These are phyloP conservation scores for Nephrocerus scutellatus DNA, from an alignment of 2,888 invertebrate species.

Conservation along the genomic window DNA sequence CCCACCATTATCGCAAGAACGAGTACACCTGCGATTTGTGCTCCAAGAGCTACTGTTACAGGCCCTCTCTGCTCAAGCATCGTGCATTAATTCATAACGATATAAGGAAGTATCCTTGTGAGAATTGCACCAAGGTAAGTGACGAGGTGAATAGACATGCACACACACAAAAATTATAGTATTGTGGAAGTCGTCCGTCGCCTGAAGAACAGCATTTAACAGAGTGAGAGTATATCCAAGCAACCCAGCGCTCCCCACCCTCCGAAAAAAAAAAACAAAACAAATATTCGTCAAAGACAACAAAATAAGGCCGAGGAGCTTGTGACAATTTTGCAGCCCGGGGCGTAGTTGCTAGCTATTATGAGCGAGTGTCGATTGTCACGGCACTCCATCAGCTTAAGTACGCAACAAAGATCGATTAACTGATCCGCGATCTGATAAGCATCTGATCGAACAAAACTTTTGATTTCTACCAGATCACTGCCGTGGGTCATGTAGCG, in stretches of 20 bases:
- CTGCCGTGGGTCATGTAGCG: constrained; percentile 29
- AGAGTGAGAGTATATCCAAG: too few species aligned
- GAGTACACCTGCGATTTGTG: constrained; percentile 81
- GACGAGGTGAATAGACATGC: constrained; percentile 15
- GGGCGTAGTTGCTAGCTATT: too few species aligned
- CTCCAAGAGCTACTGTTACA: constrained; percentile 73
- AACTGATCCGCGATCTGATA: too few species aligned
- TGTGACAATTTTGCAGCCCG: too few species aligned
- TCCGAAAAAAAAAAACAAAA: constrained; percentile 22
- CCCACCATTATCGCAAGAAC: constrained; percentile 70
- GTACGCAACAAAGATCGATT: constrained; percentile 16
- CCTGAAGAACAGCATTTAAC: too few species aligned
- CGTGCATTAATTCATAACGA: constrained; percentile 74
- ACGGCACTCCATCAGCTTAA: too few species aligned
- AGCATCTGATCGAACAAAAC: constrained; percentile 34
- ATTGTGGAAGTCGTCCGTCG: too few species aligned
- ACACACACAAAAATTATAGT: too few species aligned
- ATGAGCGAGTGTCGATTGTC: too few species aligned
- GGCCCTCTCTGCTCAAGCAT: constrained; percentile 74
- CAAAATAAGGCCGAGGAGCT: constrained; percentile 14
- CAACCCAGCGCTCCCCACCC: too few species aligned
- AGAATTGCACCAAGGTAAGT: constrained; percentile 80
- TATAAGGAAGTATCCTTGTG: constrained; percentile 82
- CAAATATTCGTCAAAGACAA: constrained; percentile 5
- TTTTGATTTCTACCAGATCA: constrained; percentile 42